Conservation (phyloP, 2,113 vertebrate genomes). For the Clarias batrachus region DNA sequence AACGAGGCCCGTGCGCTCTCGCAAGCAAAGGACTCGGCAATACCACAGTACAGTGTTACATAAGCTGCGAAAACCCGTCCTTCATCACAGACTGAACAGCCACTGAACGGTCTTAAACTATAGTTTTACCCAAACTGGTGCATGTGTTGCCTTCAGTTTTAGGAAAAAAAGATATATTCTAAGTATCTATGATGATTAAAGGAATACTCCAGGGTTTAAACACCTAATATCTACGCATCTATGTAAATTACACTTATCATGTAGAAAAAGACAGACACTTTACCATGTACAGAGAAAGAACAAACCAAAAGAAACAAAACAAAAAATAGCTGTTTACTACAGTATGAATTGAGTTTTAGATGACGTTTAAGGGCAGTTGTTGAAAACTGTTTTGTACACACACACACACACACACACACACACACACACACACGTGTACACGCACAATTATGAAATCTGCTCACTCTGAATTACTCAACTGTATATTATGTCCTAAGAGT, state of each 20-base stretch:
- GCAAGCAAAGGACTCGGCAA: background rate
- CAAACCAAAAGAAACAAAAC: background rate
- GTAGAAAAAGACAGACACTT: background rate
- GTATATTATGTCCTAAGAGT: background rate
- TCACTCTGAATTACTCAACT: background rate
- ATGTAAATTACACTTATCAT: background rate
- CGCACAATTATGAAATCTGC: background rate
- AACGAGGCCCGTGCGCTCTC: background rate
- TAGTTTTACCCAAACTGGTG: constrained; percentile 17
- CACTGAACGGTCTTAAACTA: background rate
- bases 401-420: background rate
- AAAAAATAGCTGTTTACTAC: background rate
- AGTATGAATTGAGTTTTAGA: background rate
- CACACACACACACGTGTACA: background rate
- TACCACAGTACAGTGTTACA: background rate
- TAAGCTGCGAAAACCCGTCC: constrained; percentile 17
- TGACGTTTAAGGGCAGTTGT: background rate
- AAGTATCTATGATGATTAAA: constrained; percentile 12
- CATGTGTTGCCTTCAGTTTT: constrained; percentile 5
- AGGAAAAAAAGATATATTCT: background rate
- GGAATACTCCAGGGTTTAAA: constrained; percentile 17
- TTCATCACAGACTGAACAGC: background rate
- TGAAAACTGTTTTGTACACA: background rate
- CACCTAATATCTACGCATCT: background rate
- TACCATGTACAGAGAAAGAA: background rate